Percentiles rank a stretch among this genome's conserved stretches.
These are phyloP conservation scores for Lophius piscatorius DNA, from an alignment of 2,113 vertebrate species.

Conservation along the genomic window DNA sequence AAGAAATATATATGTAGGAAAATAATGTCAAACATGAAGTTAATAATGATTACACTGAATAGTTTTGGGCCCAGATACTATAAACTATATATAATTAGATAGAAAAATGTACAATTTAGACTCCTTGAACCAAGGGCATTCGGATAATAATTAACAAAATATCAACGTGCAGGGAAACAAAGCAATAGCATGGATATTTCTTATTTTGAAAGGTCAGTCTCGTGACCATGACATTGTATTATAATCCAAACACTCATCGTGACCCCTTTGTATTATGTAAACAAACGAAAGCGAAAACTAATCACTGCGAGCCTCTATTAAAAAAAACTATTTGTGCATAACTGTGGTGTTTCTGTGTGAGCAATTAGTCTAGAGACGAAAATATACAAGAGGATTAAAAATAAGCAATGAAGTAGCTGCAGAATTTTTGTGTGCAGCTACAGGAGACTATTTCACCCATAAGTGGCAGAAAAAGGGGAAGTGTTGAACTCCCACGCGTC, in stretches of 20 bases:
- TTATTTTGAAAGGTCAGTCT: neutral
- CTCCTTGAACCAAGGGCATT: neutral
- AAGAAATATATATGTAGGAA: too few relatives aligned
- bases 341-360: constrained; percentile 1
- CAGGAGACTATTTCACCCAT: constrained; percentile 21
- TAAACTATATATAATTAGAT: neutral
- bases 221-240: constrained; percentile 10
- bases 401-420: constrained; percentile 49
- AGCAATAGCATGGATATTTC: neutral
- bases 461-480: neutral
- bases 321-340: constrained; percentile 12
- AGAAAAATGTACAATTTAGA: too few relatives aligned
- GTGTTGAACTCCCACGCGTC: constrained; percentile 47
- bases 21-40: too few relatives aligned
- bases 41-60: too few relatives aligned
- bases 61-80: neutral
- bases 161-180: neutral
- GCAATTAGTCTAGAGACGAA: constrained; percentile 6
- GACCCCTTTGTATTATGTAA: constrained; percentile 32
- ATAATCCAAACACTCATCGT: constrained; percentile 26
- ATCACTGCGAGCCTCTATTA: constrained; percentile 37
- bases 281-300: constrained; percentile 30
- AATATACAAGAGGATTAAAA: constrained; percentile 18
- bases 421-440: constrained; percentile 10
- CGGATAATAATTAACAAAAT: neutral